Evolutionary conservation across 2,888 invertebrate genomes (phyloP), one percentile per base, ranked within the genome.

Genomic region (Acrocyrtus sp.): DNA sequence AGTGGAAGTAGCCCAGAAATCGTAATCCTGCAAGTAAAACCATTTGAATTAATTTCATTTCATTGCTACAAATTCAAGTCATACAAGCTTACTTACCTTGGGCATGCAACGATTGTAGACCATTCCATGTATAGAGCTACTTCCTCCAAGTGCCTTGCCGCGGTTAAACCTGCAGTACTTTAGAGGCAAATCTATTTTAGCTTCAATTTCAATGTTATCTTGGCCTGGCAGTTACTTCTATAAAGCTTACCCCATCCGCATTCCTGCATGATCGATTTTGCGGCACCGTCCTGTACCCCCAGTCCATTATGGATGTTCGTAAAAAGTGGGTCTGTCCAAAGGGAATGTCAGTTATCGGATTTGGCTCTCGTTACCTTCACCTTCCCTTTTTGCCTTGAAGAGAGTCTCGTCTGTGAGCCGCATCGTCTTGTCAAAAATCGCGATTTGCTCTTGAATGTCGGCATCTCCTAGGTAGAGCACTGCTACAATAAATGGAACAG

Each of bases 1-100:
- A 12, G 77, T 73, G 19, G 75, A 75, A 17, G 63, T 67, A n/a
- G 66, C 73, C 77, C 75, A 77, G 0, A n/a, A 19, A 45, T 75
- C 73, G 50, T 66, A 75, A 50, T 77, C 77, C 22, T 69, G 24
- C 12, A 22, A 26, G 24, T 26, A 34, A 34, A 5, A 8, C 34
- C 12, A 34, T 34, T 34, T 34, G 12, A 34, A 34, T n/a, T 8
- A 34, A 34, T 34, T 12, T 34, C 34, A 8, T 34, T 34, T 34
- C 12, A 34, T 34, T 34, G n/a, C n/a, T n/a, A n/a, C n/a, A n/a
- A n/a, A n/a, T n/a, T n/a, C n/a, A n/a, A n/a, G n/a, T n/a, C n/a
- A n/a, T n/a, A n/a, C n/a, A n/a, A n/a, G n/a, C n/a, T 17, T 47
- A 10, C 3, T 53, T 29, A 53, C 53, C 29, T 69, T 75, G 3